A percentile compares a stretch with the other conserved stretches of the same genome.
phyloP scores from a whole-genome alignment of 2,113 vertebrate species.

The Clarias batrachus region DNA sequence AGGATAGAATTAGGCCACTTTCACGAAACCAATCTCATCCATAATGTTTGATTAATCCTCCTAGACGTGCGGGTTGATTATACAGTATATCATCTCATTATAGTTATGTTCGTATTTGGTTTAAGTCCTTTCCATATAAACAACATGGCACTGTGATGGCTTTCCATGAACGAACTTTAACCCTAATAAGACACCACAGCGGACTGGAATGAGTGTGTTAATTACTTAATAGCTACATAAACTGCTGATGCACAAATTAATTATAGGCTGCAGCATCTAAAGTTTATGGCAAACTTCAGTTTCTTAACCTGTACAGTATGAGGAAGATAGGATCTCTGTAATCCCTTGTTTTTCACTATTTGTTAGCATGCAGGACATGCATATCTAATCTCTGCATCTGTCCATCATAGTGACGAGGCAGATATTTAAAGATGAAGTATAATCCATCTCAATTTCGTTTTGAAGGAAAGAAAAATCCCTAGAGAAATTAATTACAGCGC shows the following conservation, averaged over 20 bases:
- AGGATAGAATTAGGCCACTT: not conserved
- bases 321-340: constrained; percentile 8
- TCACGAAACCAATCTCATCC: not conserved
- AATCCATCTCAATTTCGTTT: constrained; percentile 64
- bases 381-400: constrained; percentile 33
- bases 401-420: constrained; percentile 24
- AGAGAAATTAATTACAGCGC: constrained; percentile 65
- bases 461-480: constrained; percentile 42
- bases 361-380: constrained; percentile 35
- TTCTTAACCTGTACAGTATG: constrained; percentile 8
- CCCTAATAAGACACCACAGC: constrained; percentile 10
- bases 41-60: not conserved
- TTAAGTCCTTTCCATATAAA: not conserved
- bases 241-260: constrained; percentile 22
- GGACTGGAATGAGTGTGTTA: constrained; percentile 11
- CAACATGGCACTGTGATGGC: not conserved
- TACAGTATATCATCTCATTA: too few species aligned
- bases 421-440: constrained; percentile 47
- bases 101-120: too few species aligned
- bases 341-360: constrained; percentile 24
- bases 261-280: not conserved
- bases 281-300: constrained; percentile 18
- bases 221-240: constrained; percentile 19
- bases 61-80: too few species aligned
- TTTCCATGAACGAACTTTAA: constrained; percentile 18